Conservation (phyloP, 2,797 vertebrate genomes). For the Galaxias olidus region DNA sequence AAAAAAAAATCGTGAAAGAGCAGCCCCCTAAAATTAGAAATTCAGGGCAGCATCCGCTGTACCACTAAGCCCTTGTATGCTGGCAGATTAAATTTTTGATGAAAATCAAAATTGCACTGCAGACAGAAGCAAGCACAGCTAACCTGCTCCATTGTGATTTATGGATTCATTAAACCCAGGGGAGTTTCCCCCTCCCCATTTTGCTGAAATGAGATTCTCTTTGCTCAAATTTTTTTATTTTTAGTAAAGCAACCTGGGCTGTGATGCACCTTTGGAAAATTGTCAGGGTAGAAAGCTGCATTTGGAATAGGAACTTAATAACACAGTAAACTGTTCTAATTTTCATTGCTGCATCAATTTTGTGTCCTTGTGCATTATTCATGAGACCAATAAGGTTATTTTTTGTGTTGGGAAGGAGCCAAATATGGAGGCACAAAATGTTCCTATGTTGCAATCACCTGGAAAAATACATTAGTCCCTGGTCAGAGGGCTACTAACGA, state of each 20-base stretch:
- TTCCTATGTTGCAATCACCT: slow-evolving; percentile 50
- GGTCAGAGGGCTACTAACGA: no score
- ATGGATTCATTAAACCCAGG: slow-evolving; percentile 93
- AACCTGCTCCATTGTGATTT: slow-evolving; percentile 96
- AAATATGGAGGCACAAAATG: slow-evolving; percentile 72
- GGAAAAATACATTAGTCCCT: slow-evolving; percentile 55
- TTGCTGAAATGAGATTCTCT: slow-evolving; percentile 74
- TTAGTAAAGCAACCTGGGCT: slow-evolving; percentile 68
- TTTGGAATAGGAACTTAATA: slow-evolving; percentile 55
- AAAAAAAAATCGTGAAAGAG: slow-evolving; percentile 99
- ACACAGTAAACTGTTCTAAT: slow-evolving; percentile 73
- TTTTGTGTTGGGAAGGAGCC: slow-evolving; percentile 60
- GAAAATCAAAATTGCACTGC: slow-evolving; percentile 90
- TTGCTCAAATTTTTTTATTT: slow-evolving; percentile 75
- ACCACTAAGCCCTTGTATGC: slow-evolving; percentile 94
- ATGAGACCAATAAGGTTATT: slow-evolving; percentile 77
- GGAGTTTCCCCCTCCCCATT: slow-evolving; percentile 85
- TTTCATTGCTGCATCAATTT: slow-evolving; percentile 75
- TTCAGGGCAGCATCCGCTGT: slow-evolving; percentile 93
- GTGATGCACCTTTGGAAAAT: slow-evolving; percentile 63
- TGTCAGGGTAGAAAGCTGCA: slow-evolving; percentile 48
- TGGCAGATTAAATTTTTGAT: slow-evolving; percentile 93
- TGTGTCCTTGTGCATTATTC: slow-evolving; percentile 77
- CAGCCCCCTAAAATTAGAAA: slow-evolving; percentile 98
- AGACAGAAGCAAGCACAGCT: slow-evolving; percentile 81